phyloP scores from a whole-genome alignment of 2,797 vertebrate species.

The Fringilla coelebs region DNA sequence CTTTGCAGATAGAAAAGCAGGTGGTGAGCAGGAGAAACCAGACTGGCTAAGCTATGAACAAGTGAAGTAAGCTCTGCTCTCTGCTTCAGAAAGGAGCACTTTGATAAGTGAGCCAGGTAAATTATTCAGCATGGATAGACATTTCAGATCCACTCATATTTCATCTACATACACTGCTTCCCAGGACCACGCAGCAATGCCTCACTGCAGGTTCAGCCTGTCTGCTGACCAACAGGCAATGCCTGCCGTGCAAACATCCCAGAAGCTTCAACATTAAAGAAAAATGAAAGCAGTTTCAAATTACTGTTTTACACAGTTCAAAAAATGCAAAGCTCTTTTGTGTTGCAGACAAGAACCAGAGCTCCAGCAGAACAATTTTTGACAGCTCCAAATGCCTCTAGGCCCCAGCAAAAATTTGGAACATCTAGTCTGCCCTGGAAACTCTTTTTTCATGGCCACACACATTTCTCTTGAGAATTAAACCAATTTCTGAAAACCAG shows the following conservation, averaged over 20 bases:
- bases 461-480: neutral
- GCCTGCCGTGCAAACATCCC: neutral
- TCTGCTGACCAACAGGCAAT: neutral
- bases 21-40: neutral
- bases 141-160: neutral
- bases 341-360: neutral
- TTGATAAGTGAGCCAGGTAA: neutral
- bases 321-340: neutral
- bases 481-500: neutral
- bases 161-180: neutral
- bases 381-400: conserved; percentile 8
- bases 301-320: neutral
- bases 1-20: neutral
- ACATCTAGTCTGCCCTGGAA: neutral
- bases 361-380: neutral
- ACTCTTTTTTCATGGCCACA: neutral
- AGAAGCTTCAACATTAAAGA: neutral
- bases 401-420: neutral
- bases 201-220: neutral
- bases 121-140: neutral
- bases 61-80: neutral
- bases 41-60: neutral
- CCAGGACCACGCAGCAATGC: neutral
- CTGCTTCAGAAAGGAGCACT: neutral
- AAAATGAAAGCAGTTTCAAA: neutral